These are phyloP conservation scores for Phyllopteryx taeniolatus DNA, from an alignment of 2,113 vertebrate species.

Conservation along the genomic window DNA sequence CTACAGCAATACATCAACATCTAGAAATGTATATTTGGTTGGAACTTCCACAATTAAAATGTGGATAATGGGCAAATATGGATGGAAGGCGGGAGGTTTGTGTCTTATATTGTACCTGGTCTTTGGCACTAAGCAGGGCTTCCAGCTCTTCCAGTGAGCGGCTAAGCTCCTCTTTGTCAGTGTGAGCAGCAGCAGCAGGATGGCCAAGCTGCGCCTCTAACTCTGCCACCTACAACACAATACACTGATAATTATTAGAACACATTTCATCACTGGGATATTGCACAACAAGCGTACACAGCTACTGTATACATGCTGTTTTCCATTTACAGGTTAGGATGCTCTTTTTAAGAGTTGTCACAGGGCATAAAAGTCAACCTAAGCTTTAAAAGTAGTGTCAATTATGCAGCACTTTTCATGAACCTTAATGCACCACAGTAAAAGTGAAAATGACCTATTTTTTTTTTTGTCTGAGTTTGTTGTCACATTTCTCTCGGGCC, in stretches of 20 bases:
- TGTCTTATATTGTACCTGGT: conserved; percentile 75
- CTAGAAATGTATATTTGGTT: conserved; percentile 1
- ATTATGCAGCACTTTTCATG: background rate
- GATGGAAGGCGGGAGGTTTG: conserved; percentile 5
- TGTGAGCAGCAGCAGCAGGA: conserved; percentile 61
- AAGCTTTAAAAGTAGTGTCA: background rate
- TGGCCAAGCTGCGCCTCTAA: conserved; percentile 79
- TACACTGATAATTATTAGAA: background rate
- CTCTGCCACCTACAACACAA: conserved; percentile 81
- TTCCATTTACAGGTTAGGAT: background rate
- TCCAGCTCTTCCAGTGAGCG: conserved; percentile 84
- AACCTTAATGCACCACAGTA: background rate
- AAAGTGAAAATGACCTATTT: background rate
- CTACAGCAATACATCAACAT: conserved; percentile 5
- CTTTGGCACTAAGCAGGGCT: conserved; percentile 82
- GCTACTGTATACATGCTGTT: background rate
- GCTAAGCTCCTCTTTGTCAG: conserved; percentile 74
- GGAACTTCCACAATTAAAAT: conserved; percentile 1
- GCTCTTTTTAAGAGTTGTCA: background rate
- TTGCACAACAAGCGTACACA: background rate
- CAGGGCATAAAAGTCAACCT: background rate
- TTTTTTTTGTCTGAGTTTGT: too few relatives aligned
- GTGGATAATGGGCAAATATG: conserved; percentile 2
- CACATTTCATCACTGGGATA: background rate
- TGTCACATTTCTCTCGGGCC: too few relatives aligned